phyloP scores from a whole-genome alignment of 92 coral and sea anemone genomes.

The Epizoanthus fatuus region DNA sequence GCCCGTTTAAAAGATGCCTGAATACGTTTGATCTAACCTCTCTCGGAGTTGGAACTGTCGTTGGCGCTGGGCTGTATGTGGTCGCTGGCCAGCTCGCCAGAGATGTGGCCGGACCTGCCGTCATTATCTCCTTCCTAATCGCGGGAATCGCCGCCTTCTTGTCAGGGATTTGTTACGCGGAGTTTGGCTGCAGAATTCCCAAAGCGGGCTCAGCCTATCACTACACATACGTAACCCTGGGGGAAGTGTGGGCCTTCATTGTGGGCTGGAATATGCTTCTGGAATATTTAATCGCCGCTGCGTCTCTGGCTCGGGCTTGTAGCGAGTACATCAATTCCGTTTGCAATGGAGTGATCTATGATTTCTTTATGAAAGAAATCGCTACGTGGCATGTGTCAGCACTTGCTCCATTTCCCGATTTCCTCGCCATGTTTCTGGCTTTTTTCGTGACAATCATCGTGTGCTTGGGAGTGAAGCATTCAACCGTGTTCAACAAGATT shows the following conservation, averaged over 20 bases:
- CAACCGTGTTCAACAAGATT: conserved; percentile 71
- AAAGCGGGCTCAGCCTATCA: conserved; percentile 95
- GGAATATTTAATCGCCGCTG: conserved; percentile 81
- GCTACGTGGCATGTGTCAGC: conserved; percentile 71
- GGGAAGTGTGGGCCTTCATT: conserved; percentile 91
- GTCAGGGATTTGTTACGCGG: conserved; percentile 94
- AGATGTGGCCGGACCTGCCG: conserved; percentile 89
- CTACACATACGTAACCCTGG: conserved; percentile 83
- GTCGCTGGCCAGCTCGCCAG: conserved; percentile 81
- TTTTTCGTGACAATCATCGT: conserved; percentile 65
- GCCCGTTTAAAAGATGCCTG: conserved; percentile 56
- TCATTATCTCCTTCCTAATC: conserved; percentile 75
- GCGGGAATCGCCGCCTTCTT: conserved; percentile 83
- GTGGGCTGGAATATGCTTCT: conserved; percentile 92
- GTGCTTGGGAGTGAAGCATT: conserved; percentile 77
- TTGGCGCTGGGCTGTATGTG: conserved; percentile 91
- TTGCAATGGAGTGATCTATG: conserved; percentile 71
- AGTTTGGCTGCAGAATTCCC: conserved; percentile 91
- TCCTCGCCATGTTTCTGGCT: conserved; percentile 72
- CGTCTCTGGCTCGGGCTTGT: conserved; percentile 80
- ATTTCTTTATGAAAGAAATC: conserved; percentile 66
- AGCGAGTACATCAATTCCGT: conserved; percentile 87
- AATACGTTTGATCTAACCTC: conserved; percentile 74
- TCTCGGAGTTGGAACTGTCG: conserved; percentile 78
- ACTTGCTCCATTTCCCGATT: conserved; percentile 87